Evolutionary conservation across 2,888 invertebrate species (phyloP).

Genomic region (Conus canariensis): DNA sequence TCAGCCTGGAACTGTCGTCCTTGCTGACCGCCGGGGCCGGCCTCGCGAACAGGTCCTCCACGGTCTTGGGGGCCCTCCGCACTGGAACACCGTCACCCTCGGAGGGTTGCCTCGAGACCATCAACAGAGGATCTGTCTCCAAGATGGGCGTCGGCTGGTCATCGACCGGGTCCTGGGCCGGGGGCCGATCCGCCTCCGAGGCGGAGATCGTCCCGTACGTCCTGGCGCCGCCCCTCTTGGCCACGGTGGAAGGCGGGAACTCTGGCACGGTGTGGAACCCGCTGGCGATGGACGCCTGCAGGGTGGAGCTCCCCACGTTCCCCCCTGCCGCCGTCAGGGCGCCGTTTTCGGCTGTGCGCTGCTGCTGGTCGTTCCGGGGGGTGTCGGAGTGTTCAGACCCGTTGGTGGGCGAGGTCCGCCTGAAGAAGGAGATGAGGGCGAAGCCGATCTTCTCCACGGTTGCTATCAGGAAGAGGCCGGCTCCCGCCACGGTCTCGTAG

Average conservation of each 20-base stretch:
- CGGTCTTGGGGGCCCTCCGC: too few relatives aligned
- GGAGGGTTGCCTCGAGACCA: too few relatives aligned
- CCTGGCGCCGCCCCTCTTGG: neutral
- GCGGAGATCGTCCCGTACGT: neutral
- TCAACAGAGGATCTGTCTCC: neutral
- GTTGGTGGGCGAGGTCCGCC: neutral
- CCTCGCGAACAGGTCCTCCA: too few relatives aligned
- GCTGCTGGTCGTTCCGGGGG: neutral
- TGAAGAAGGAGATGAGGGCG: constrained; percentile 25
- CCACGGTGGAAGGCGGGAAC: too few relatives aligned
- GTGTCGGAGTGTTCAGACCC: neutral
- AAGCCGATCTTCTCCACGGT: constrained; percentile 62
- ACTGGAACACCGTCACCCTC: too few relatives aligned
- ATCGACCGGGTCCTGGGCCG: too few relatives aligned
- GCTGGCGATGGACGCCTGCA: too few relatives aligned
- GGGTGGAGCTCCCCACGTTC: too few relatives aligned
- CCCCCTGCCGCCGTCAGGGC: too few relatives aligned
- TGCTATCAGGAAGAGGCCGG: constrained; percentile 75
- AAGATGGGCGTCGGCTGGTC: neutral
- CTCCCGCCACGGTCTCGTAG: constrained; percentile 69
- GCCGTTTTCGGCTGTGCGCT: too few relatives aligned
- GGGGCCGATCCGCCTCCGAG: too few relatives aligned
- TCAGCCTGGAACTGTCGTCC: neutral
- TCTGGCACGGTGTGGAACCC: too few relatives aligned
- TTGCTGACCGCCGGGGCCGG: neutral